These are phyloP conservation scores for Rutilus rutilus DNA, from an alignment of 2,113 vertebrate species.

Conservation along the genomic window DNA sequence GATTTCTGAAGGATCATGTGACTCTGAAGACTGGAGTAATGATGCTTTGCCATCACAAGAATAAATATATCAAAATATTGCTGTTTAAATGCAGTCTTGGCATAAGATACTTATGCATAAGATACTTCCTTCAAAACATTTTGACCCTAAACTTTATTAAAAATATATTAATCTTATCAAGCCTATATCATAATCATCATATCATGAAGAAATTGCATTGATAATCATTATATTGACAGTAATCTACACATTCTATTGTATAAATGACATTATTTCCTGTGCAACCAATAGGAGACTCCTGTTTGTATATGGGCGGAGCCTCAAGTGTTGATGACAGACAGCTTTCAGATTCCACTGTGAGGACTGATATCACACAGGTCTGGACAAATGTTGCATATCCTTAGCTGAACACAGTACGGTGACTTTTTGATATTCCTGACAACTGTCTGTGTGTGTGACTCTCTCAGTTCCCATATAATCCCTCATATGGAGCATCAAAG, in stretches of 20 bases:
- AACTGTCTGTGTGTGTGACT: slow-evolving; percentile 32
- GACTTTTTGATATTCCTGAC: background rate
- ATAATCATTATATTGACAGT: background rate
- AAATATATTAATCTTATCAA: background rate
- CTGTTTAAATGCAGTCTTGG: background rate
- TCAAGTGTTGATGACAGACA: slow-evolving; percentile 52
- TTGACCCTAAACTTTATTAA: background rate
- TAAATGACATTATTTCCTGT: background rate
- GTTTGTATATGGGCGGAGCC: background rate
- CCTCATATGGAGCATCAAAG: slow-evolving; percentile 51
- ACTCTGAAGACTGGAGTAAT: background rate
- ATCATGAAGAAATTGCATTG: too few relatives aligned
- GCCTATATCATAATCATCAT: background rate
- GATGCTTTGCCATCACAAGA: background rate
- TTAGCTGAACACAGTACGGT: background rate
- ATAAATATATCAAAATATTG: background rate
- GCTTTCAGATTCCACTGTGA: slow-evolving; percentile 69
- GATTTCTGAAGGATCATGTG: background rate
- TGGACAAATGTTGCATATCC: background rate
- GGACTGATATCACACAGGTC: slow-evolving; percentile 73
- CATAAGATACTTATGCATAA: too few relatives aligned
- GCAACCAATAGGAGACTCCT: slow-evolving; percentile 45
- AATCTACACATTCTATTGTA: background rate
- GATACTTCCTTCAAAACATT: background rate
- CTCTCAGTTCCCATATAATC: slow-evolving; percentile 70